These are phyloP conservation scores for Montipora cactus DNA, from an alignment of 64 coral and sea anemone genomes.

Conservation along the genomic window DNA sequence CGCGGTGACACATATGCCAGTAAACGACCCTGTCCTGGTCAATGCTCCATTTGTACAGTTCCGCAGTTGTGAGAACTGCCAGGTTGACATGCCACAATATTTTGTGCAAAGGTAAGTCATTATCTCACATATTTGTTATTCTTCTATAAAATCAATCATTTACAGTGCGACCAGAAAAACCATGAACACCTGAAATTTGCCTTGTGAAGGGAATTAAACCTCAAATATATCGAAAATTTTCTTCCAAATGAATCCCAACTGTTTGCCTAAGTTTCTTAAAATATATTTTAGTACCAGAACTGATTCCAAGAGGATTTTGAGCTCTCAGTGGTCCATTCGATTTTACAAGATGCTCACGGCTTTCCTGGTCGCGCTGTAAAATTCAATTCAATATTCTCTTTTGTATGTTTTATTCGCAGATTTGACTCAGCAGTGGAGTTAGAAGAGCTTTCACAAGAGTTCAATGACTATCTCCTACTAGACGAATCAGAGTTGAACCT, in stretches of 20 bases:
- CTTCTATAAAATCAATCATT: constrained; percentile 41
- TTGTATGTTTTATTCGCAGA: constrained; percentile 30
- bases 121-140: constrained; percentile 21
- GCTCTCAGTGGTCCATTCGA: constrained; percentile 5
- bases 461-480: constrained; percentile 28
- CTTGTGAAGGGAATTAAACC: constrained; percentile 3
- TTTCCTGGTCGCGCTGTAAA: neutral
- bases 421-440: constrained; percentile 52
- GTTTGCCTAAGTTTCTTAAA: constrained; percentile 18
- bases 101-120: constrained; percentile 36
- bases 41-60: constrained; percentile 53
- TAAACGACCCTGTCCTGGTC: constrained; percentile 35
- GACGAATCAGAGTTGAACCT: constrained; percentile 25
- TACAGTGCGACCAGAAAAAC: constrained; percentile 25
- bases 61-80: neutral
- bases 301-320: constrained; percentile 11
- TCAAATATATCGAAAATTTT: neutral
- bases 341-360: constrained; percentile 22
- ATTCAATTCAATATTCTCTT: constrained; percentile 9
- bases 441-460: constrained; percentile 47
- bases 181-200: constrained; percentile 26
- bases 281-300: neutral
- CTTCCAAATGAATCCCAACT: constrained; percentile 39
- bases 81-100: constrained; percentile 35
- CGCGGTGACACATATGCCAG: constrained; percentile 18